Percentiles rank a stretch among this genome's conserved stretches.
Conservation (phyloP, 1,140 invertebrate species). For the Oscheius sp. region DNA sequence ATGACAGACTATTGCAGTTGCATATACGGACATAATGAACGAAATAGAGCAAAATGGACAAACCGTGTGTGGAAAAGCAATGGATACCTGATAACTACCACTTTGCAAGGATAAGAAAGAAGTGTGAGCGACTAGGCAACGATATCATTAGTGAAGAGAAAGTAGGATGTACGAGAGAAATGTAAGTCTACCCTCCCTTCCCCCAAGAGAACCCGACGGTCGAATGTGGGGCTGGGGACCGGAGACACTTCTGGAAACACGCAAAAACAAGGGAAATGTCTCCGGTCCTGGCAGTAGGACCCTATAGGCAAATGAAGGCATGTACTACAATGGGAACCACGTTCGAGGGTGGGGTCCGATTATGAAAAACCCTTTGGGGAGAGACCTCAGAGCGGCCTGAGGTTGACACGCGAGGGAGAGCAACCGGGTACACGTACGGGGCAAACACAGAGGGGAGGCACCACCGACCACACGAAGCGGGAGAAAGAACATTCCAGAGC, state of each 20-base stretch:
- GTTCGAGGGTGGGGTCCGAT: neutral
- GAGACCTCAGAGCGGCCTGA: neutral
- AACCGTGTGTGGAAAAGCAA: conserved; percentile 2
- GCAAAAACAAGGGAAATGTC: too few relatives aligned
- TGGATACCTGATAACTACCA: conserved; percentile 2
- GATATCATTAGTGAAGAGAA: conserved; percentile 1
- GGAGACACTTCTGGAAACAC: too few relatives aligned
- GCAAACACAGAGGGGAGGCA: neutral
- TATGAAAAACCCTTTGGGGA: neutral
- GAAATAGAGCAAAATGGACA: conserved; percentile 3
- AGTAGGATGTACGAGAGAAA: too few relatives aligned
- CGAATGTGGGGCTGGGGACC: too few relatives aligned
- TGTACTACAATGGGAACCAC: too few relatives aligned
- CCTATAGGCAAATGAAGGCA: too few relatives aligned
- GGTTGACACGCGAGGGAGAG: neutral
- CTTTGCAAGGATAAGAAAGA: conserved; percentile 4
- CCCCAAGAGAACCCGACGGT: too few relatives aligned
- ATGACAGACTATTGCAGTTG: conserved; percentile 1
- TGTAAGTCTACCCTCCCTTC: too few relatives aligned
- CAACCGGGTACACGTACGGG: conserved; percentile 6
- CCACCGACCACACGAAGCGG: neutral
- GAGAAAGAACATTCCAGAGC: neutral
- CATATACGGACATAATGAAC: neutral
- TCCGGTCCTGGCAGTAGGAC: too few relatives aligned
- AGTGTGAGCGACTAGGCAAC: conserved; percentile 12